Base-by-base conservation (phyloP, 2,113 vertebrate species). In the Gymnarchus niloticus region DNA sequence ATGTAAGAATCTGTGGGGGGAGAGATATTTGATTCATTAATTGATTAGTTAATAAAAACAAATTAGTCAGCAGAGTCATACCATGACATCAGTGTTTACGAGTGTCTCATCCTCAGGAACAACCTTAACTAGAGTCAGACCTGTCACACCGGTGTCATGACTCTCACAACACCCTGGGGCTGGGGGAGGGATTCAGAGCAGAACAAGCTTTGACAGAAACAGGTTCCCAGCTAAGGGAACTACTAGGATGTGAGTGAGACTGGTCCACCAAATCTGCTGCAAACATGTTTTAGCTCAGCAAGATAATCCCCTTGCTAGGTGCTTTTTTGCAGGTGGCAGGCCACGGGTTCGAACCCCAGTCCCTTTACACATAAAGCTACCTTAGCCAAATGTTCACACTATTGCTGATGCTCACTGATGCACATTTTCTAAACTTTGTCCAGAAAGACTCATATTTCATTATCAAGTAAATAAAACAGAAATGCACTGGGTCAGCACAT, bases 1-100 rank as follows among this genome's bases (percentile, higher is more conserved):
- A 99, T 0, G 97, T 97, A 83, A 99, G 94, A 90, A 99, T 99
- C 98, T 99, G 88, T 37, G 9, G 52, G 37, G 54, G 52, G 81
- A 25, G n/a, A 56, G 2, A 84, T 17, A 81, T 57, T 44, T 61
- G 8, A 81, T 28, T 25, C 23, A 12, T n/a, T 80, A 41, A 73
- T 6, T 73, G 65, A 73, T 73, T 73, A 73, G 19, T 33, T 41
- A 37, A 73, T 41, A 41, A 3, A 41, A 41, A 73, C 19, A 81
- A 28, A 57, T 2, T 17, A 2, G 56, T 57, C 10, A 56, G n/a
- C 12, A 57, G 48, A 81, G 10, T 10, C 23, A 23, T 14, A 51
- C 23, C 9, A 9, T 25, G 48, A 25, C 9, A 28, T 48, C n/a
- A 51, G 19, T 28, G 77, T n/a, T 25, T n/a, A 23, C 25, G n/a